These are phyloP conservation scores for Varecia variegata DNA, from an alignment of 2,797 vertebrate species.

Conservation along the genomic window DNA sequence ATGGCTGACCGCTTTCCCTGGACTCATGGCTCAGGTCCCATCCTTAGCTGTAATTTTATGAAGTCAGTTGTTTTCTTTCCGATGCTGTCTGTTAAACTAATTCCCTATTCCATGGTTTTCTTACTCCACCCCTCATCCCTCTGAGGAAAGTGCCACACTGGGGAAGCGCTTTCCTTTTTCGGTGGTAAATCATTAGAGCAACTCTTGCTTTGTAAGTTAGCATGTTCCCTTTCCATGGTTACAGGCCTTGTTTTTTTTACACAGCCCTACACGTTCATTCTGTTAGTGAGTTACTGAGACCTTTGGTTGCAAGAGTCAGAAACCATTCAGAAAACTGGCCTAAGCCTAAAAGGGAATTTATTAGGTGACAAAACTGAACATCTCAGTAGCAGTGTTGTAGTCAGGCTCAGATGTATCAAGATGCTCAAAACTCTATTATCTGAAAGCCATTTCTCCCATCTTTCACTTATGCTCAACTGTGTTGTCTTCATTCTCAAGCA, in stretches of 20 bases:
- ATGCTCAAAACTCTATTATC: not conserved
- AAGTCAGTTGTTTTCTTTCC: constrained; percentile 54
- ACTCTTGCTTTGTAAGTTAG: not conserved
- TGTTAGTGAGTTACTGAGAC: not conserved
- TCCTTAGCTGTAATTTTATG: constrained; percentile 41
- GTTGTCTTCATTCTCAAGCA: not conserved
- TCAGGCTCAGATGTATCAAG: not conserved
- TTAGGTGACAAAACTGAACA: not conserved
- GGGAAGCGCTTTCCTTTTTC: constrained; percentile 7
- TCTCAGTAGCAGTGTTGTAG: not conserved
- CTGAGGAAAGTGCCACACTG: not conserved
- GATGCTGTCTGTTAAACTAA: constrained; percentile 56
- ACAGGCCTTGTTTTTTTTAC: not conserved
- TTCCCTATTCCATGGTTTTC: constrained; percentile 29
- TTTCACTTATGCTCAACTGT: not conserved
- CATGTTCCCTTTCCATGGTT: not conserved
- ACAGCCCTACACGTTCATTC: not conserved
- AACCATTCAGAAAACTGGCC: not conserved
- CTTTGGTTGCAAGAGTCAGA: not conserved
- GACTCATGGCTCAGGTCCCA: constrained; percentile 41
- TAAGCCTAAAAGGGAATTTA: not conserved
- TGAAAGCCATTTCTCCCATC: not conserved
- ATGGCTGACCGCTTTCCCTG: constrained; percentile 36
- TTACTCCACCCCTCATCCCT: constrained; percentile 29
- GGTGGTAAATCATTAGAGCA: constrained; percentile 27